phyloP scores from a whole-genome alignment of 2,113 vertebrate species.

The Callocephalon fimbriatum region DNA sequence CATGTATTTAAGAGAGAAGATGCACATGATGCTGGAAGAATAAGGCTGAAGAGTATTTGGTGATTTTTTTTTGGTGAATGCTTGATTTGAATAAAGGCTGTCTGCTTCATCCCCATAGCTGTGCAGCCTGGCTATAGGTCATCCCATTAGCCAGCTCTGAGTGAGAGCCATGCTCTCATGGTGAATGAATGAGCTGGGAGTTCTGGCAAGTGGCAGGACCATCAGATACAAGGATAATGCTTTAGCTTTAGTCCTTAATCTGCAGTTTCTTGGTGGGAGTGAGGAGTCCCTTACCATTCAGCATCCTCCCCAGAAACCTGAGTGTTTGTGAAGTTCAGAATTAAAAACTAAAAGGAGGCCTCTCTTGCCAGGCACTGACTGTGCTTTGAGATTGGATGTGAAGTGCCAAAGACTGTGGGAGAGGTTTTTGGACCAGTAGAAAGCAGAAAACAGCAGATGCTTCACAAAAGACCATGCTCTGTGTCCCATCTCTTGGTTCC shows the following conservation, averaged over 20 bases:
- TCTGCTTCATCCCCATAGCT: not conserved
- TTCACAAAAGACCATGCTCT: not conserved
- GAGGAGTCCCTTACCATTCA: not conserved
- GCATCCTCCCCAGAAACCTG: not conserved
- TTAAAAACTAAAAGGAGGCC: not conserved
- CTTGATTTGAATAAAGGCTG: not conserved
- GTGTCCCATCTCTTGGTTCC: not conserved
- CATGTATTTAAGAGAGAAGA: not conserved
- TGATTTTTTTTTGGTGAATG: not conserved
- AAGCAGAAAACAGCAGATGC: not conserved
- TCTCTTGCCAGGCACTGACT: not conserved
- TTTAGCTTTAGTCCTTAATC: not conserved
- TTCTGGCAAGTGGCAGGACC: not conserved
- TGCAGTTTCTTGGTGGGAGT: not conserved
- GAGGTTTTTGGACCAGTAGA: not conserved
- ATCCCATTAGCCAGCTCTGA: not conserved
- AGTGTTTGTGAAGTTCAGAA: not conserved
- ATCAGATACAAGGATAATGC: not conserved
- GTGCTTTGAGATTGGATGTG: not conserved
- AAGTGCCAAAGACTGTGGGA: not conserved
- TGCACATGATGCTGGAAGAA: not conserved
- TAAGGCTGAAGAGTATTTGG: not conserved
- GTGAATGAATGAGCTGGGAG: not conserved
- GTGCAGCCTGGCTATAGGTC: not conserved
- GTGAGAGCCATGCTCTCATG: not conserved